Conservation (phyloP, 2,888 invertebrate species). For the Eudasyphora cyanicolor region DNA sequence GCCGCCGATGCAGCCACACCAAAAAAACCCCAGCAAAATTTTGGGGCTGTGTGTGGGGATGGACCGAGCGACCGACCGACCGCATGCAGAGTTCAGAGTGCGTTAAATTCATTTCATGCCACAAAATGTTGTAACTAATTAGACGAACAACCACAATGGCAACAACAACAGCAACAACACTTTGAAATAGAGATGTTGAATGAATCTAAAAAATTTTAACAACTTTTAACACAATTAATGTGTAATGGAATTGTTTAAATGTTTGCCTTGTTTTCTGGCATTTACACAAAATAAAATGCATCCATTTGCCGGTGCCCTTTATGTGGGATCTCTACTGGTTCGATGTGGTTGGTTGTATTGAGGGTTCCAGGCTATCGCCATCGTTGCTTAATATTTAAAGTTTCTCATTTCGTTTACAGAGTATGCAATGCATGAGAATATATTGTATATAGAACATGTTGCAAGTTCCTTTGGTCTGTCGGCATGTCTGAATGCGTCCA, state of each 20-base stretch:
- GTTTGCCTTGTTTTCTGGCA: neutral
- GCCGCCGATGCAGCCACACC: neutral
- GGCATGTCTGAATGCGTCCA: neutral
- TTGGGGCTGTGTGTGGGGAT: neutral
- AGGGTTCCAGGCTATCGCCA: neutral
- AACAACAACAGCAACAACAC: neutral
- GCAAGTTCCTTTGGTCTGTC: neutral
- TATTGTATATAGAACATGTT: neutral
- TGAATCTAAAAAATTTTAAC: neutral
- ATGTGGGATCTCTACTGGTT: too few species aligned
- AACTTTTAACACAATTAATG: neutral
- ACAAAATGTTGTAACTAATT: slow-evolving; percentile 11
- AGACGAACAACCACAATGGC: neutral
- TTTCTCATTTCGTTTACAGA: neutral
- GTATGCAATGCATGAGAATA: neutral
- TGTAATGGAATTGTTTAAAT: neutral
- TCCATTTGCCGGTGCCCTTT: neutral
- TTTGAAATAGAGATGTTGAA: neutral
- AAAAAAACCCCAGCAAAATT: slow-evolving; percentile 3
- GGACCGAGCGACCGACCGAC: neutral
- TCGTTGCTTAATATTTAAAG: neutral
- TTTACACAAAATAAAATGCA: neutral
- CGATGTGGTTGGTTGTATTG: neutral
- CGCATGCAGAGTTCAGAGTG: neutral
- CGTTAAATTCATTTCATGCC: neutral